Conservation (phyloP, 37 sponge, comb jelly and placozoan species). For the Mnemiopsis leidyi region DNA sequence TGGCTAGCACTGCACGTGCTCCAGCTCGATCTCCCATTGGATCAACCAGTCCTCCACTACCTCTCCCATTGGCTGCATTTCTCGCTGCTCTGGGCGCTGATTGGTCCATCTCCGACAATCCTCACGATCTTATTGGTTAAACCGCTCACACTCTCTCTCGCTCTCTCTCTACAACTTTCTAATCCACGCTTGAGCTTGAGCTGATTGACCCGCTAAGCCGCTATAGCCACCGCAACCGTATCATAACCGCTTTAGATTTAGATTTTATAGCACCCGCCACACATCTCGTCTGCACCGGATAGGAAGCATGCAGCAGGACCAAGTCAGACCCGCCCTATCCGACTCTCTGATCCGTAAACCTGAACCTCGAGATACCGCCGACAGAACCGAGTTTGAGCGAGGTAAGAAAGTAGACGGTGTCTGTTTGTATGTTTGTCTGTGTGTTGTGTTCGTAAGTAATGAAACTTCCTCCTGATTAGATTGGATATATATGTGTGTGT, state of each 20-base stretch:
- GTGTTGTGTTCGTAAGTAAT: background rate
- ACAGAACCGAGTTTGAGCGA: background rate
- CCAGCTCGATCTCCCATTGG: background rate
- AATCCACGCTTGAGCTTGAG: background rate
- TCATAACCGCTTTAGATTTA: background rate
- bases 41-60: background rate
- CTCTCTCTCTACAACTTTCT: too few relatives aligned
- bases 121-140: background rate
- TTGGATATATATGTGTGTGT: constrained; percentile 19
- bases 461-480: background rate
- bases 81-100: background rate
- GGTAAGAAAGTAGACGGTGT: background rate
- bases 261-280: background rate
- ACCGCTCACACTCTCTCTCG: background rate
- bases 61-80: background rate
- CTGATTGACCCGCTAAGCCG: background rate
- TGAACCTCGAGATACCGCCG: background rate
- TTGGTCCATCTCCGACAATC: background rate
- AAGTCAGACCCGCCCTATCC: background rate
- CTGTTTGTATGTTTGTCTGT: background rate
- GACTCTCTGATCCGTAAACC: background rate
- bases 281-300: background rate
- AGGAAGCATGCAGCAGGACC: background rate
- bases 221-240: background rate
- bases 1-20: constrained; percentile 6